These are phyloP conservation scores for Aplysina aerophoba DNA, from an alignment of 37 sponge, comb jelly and placozoan genomes.

Conservation along the genomic window DNA sequence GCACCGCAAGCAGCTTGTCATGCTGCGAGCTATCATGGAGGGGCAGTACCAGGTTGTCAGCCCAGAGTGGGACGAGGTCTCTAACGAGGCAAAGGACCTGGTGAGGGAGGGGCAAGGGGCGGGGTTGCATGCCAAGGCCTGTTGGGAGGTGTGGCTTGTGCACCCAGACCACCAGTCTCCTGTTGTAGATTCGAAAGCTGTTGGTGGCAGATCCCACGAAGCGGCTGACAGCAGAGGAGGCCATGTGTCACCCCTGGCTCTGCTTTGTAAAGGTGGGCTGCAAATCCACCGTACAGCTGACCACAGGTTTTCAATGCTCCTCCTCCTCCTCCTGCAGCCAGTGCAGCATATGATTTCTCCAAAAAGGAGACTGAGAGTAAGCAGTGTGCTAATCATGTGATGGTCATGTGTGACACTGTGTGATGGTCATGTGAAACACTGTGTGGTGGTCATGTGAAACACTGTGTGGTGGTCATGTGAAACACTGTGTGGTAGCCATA, in stretches of 20 bases:
- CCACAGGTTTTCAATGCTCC: neutral
- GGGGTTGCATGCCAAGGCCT: neutral
- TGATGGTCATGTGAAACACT: too few relatives aligned
- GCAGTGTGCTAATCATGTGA: too few relatives aligned
- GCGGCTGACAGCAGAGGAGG: slow-evolving; percentile 73
- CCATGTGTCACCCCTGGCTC: slow-evolving; percentile 75
- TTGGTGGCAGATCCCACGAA: slow-evolving; percentile 61
- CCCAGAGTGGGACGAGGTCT: slow-evolving; percentile 92
- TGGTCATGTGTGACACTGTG: too few relatives aligned
- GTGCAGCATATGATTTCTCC: slow-evolving; percentile 1
- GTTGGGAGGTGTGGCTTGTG: neutral
- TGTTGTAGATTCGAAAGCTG: slow-evolving; percentile 61
- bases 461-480: too few relatives aligned
- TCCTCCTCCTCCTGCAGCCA: neutral
- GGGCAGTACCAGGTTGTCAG: slow-evolving; percentile 87
- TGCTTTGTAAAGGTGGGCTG: slow-evolving; percentile 9
- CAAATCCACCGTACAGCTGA: neutral
- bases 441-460: too few relatives aligned
- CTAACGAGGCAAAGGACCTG: slow-evolving; percentile 85
- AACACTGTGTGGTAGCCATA: too few relatives aligned
- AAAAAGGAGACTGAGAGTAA: slow-evolving; percentile 56
- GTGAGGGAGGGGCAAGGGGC: slow-evolving; percentile 31
- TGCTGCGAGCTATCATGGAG: slow-evolving; percentile 88
- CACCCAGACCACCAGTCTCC: neutral
- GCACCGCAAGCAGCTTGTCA: slow-evolving; percentile 90